Conservation (phyloP, 2,888 invertebrate genomes). For the Lasiommata megera region DNA sequence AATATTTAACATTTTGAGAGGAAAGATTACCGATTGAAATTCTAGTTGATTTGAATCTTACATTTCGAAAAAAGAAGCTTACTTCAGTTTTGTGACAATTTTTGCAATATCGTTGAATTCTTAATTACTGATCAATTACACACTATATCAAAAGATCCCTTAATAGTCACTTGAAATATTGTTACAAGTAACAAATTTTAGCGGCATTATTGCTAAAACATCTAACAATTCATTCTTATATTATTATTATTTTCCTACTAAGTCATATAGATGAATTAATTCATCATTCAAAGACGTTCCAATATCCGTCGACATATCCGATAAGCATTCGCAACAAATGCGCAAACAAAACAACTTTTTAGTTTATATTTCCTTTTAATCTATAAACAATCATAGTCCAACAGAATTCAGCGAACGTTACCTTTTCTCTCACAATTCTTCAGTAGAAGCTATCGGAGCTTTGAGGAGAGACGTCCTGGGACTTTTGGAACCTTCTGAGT, state of each 20-base stretch:
- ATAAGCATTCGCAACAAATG: background rate
- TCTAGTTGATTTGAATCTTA: background rate
- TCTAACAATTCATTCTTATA: background rate
- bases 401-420: conserved; percentile 33
- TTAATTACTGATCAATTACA: background rate
- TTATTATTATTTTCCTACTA: background rate
- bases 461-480: conserved; percentile 72
- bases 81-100: too few relatives aligned
- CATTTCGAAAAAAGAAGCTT: background rate
- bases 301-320: background rate
- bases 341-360: background rate
- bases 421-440: conserved; percentile 69
- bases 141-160: background rate
- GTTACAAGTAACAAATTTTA: background rate
- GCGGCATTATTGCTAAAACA: background rate
- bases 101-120: too few relatives aligned
- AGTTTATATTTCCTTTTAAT: background rate
- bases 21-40: background rate
- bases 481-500: conserved; percentile 66
- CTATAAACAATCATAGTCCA: conserved; percentile 1
- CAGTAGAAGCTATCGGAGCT: conserved; percentile 77
- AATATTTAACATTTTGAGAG: background rate
- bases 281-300: background rate
- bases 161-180: background rate
- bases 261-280: background rate